These are phyloP conservation scores for Mohoua ochrocephala DNA, from an alignment of 2,113 vertebrate genomes.

Conservation along the genomic window DNA sequence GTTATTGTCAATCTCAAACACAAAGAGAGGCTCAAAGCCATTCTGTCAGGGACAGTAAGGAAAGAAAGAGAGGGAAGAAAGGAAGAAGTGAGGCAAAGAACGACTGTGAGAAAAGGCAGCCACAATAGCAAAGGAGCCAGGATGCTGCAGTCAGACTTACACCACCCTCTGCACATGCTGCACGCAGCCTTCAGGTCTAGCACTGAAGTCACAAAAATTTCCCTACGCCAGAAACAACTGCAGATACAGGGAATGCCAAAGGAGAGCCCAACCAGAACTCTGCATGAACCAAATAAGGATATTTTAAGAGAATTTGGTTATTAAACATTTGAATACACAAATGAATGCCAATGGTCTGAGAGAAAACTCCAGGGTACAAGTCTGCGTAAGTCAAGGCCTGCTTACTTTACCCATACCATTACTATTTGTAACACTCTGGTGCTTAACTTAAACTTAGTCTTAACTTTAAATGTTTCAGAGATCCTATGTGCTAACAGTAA, in stretches of 20 bases:
- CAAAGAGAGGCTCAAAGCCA: slow-evolving; percentile 76
- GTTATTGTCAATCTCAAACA: slow-evolving; percentile 79
- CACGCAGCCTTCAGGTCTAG: neutral
- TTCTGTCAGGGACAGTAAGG: slow-evolving; percentile 60
- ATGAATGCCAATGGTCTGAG: neutral
- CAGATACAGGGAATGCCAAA: neutral
- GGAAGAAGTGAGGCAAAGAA: slow-evolving; percentile 30
- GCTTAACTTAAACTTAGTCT: neutral
- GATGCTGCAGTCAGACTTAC: neutral
- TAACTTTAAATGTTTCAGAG: neutral
- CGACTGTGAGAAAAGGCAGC: neutral
- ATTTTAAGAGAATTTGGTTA: neutral
- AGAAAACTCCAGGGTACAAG: neutral
- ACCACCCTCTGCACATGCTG: neutral
- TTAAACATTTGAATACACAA: neutral
- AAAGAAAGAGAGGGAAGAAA: slow-evolving; percentile 33
- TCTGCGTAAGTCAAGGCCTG: neutral
- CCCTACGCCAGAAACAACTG: neutral
- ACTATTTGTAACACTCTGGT: neutral
- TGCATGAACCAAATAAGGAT: neutral
- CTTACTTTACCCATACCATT: neutral
- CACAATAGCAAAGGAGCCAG: neutral
- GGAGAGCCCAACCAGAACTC: neutral
- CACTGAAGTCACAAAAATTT: neutral
- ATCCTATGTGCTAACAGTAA: neutral